Evolutionary conservation across 1,140 invertebrate species (phyloP).

Genomic region (Hylaeus volcanicus): DNA sequence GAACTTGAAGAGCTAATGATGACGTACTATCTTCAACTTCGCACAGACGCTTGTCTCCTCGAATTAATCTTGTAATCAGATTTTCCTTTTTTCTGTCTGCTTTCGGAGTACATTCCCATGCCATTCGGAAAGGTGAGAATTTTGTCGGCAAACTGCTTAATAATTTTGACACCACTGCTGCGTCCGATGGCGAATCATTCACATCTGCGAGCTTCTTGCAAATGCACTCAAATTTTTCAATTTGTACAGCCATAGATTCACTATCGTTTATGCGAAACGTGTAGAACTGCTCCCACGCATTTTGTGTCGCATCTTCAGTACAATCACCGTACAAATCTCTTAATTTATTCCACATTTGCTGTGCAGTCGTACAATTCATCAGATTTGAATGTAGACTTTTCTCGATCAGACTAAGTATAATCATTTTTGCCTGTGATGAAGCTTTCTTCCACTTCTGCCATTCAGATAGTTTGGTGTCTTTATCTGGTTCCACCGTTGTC

Average conservation of each 20-base stretch:
- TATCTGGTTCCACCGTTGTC: too few species aligned
- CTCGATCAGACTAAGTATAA: slow-evolving; percentile 2
- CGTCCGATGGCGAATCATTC: background rate
- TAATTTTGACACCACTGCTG: slow-evolving; percentile 21
- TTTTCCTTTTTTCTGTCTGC: slow-evolving; percentile 18
- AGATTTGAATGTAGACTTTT: background rate
- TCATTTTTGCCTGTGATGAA: background rate
- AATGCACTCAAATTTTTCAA: slow-evolving; percentile 39
- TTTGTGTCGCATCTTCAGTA: slow-evolving; percentile 23
- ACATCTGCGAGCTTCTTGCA: slow-evolving; percentile 22
- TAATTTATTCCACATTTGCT: background rate
- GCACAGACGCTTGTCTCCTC: background rate
- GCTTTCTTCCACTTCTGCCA: background rate
- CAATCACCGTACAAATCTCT: too few species aligned
- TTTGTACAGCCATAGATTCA: background rate
- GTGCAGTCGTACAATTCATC: background rate
- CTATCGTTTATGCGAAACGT: slow-evolving; percentile 27
- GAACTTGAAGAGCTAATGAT: slow-evolving; percentile 11
- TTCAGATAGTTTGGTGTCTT: background rate
- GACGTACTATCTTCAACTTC: slow-evolving; percentile 1
- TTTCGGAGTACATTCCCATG: slow-evolving; percentile 33
- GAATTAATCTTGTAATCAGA: slow-evolving; percentile 15
- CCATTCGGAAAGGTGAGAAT: slow-evolving; percentile 29
- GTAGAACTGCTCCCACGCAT: slow-evolving; percentile 27
- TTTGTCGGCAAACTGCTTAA: slow-evolving; percentile 19